Conservation (phyloP, 2,113 vertebrate species). For the Hemiscyllium ocellatum region DNA sequence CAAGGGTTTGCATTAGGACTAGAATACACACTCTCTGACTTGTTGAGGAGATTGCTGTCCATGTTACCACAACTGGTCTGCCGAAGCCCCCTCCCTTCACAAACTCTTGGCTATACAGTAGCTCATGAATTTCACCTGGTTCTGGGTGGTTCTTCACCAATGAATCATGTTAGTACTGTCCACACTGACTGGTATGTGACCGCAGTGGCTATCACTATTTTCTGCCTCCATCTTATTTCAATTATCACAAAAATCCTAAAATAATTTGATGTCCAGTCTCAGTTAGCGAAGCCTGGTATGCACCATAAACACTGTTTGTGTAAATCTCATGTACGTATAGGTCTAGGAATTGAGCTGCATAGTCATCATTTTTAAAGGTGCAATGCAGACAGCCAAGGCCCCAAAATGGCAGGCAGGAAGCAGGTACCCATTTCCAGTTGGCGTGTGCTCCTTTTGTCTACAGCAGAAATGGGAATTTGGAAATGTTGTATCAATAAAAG, state of each 20-base stretch:
- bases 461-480: background rate
- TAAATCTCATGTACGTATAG: background rate
- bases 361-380: background rate
- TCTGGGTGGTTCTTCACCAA: background rate
- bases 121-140: background rate
- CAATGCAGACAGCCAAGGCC: background rate
- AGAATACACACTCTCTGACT: no score
- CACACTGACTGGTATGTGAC: background rate
- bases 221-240: background rate
- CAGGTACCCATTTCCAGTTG: background rate
- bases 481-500: background rate
- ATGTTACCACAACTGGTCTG: no score
- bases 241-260: no score
- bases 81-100: background rate
- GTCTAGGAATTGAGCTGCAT: background rate
- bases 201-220: no score
- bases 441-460: background rate
- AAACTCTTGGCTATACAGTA: background rate
- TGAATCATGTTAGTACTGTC: background rate
- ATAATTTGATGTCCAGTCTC: no score
- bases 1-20: no score
- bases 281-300: no score
- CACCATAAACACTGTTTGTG: no score
- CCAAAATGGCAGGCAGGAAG: background rate
- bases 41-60: no score